Evolutionary conservation across 1,140 invertebrate genomes (phyloP).

Genomic region (Lordiphosa collinella): DNA sequence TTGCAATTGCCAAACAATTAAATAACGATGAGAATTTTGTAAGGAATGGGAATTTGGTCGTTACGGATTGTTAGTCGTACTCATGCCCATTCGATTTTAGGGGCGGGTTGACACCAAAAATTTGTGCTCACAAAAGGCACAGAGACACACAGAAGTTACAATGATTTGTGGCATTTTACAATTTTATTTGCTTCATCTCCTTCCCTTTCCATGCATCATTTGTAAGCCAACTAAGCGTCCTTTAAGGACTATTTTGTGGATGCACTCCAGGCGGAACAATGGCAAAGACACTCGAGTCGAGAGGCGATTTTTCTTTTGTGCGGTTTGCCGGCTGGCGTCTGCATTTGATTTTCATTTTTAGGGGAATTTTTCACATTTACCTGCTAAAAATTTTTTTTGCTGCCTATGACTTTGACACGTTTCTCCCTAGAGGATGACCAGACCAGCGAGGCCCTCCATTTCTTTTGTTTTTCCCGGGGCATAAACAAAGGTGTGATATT

Average conservation of each 20-base stretch:
- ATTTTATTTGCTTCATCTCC: slow-evolving; percentile 60
- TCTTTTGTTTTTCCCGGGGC: slow-evolving; percentile 16
- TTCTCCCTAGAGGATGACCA: slow-evolving; percentile 47
- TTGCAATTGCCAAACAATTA: slow-evolving; percentile 64
- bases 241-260: slow-evolving; percentile 79
- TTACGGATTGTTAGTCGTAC: slow-evolving; percentile 46
- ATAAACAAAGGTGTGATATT: slow-evolving; percentile 79
- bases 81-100: slow-evolving; percentile 45
- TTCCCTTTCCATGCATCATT: slow-evolving; percentile 61
- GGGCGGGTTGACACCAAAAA: slow-evolving; percentile 56
- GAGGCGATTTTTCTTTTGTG: slow-evolving; percentile 52
- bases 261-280: slow-evolving; percentile 71
- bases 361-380: slow-evolving; percentile 74
- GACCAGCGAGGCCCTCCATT: slow-evolving; percentile 22
- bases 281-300: slow-evolving; percentile 48
- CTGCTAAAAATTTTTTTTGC: slow-evolving; percentile 66
- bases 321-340: slow-evolving; percentile 44
- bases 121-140: slow-evolving; percentile 2
- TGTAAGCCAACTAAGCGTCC: slow-evolving; percentile 79
- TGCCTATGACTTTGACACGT: slow-evolving; percentile 65
- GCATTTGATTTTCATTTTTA: slow-evolving; percentile 62
- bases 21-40: slow-evolving; percentile 43
- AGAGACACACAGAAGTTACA: slow-evolving; percentile 62
- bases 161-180: slow-evolving; percentile 78
- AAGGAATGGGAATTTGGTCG: slow-evolving; percentile 39